Conservation (phyloP, 2,888 invertebrate genomes). For the Bellardia bayeri region DNA sequence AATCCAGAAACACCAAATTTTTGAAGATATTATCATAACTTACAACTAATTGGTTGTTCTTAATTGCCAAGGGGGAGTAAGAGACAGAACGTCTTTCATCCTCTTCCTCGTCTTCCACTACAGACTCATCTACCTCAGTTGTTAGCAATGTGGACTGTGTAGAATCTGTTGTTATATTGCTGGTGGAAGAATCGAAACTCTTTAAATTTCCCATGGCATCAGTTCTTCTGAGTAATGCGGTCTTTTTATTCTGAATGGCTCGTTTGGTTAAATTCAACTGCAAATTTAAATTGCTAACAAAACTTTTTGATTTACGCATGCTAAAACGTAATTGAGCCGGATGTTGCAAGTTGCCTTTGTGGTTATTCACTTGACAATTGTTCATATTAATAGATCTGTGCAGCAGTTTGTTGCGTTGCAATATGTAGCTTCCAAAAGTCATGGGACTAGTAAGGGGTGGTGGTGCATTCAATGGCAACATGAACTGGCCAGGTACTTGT, state of each 20-base stretch:
- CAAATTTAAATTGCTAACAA: slow-evolving; percentile 79
- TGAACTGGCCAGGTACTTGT: slow-evolving; percentile 57
- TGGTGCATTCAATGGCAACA: slow-evolving; percentile 42
- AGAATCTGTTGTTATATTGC: slow-evolving; percentile 70
- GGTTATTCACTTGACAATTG: slow-evolving; percentile 57
- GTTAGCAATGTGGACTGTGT: slow-evolving; percentile 56
- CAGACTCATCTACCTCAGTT: slow-evolving; percentile 36
- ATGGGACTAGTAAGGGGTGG: slow-evolving; percentile 50
- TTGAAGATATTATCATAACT: slow-evolving; percentile 82
- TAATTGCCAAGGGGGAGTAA: slow-evolving; percentile 77
- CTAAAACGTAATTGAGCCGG: slow-evolving; percentile 76
- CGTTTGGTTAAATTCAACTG: slow-evolving; percentile 79
- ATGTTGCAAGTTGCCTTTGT: slow-evolving; percentile 56
- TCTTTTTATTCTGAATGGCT: slow-evolving; percentile 76
- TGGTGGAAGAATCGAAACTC: slow-evolving; percentile 79
- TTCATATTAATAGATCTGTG: slow-evolving; percentile 63
- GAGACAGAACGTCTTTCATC: slow-evolving; percentile 72
- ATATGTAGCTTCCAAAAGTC: slow-evolving; percentile 51
- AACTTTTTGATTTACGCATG: slow-evolving; percentile 83
- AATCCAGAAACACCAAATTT: slow-evolving; percentile 95
- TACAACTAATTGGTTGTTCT: slow-evolving; percentile 81
- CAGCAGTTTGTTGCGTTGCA: slow-evolving; percentile 60
- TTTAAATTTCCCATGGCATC: slow-evolving; percentile 70
- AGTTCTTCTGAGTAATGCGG: slow-evolving; percentile 29
- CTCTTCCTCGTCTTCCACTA: slow-evolving; percentile 40